Evolutionary conservation across 2,888 invertebrate species (phyloP), one percentile per base, ranked within the genome.

Genomic region (Schizaphis graminum): DNA sequence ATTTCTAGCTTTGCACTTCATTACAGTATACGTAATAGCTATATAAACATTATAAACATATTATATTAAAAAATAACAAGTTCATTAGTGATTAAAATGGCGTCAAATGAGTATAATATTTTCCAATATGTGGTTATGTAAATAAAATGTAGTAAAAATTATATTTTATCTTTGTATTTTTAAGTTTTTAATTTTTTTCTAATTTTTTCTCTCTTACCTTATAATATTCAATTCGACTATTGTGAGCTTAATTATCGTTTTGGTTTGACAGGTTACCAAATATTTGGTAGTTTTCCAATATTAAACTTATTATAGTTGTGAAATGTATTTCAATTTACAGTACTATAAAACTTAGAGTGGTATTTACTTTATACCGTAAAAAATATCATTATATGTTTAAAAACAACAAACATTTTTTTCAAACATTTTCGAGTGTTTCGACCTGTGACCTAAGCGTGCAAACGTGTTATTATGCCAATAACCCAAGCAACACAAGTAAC

Each of bases 391-490:
- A 47, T 47, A 35, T 35, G 56, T 84, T 85, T 67, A 57, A 61
- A 86, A 91, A 91, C 47, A 61, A 49, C 86, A 61, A 92, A 92
- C n/a, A 47, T 47, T 49, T 49, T 91, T 86, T 57, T 35, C 8
- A 56, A n/a, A 86, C 47, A 47, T 88, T 91, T 61, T 47, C 44
- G 44, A 47, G 44, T 28, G 88, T 88, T 92, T 47, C 67, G 67
- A 92, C 88, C 67, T 88, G 49, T 92, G 67, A 67, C 88, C 92
- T 67, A 88, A 67, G 87, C 49, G 35, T 41, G 35, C 28, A 41
- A 92, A 92, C 92, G 92, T 88, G 92, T 10, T 67, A 49, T 88
- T 88, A 92, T 88, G 92, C 88, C 67, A 88, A 88, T 88, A 92
- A 67, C 49, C 92, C 57, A 88, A 92, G 77, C 35, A 77, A 92